Percentiles rank a stretch among this genome's conserved stretches.
These are phyloP conservation scores for Coptodon rendalli DNA, from an alignment of 2,113 vertebrate genomes.

Conservation along the genomic window DNA sequence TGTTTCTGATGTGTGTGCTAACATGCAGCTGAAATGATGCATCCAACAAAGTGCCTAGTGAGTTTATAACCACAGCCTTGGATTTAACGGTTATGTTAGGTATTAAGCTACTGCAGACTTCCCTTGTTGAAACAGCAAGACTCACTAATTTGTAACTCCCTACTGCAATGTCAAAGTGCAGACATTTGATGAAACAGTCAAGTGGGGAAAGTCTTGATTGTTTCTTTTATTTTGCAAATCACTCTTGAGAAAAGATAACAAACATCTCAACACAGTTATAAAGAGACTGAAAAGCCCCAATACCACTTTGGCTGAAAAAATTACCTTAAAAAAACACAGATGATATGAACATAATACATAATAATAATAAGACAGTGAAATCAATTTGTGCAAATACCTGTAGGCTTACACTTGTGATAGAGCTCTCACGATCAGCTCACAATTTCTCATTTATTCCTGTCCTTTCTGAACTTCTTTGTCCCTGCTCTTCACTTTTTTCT, in stretches of 20 bases:
- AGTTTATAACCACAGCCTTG: not conserved
- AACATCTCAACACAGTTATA: slow-evolving; percentile 25
- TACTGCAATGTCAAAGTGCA: not conserved
- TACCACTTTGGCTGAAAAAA: slow-evolving; percentile 66
- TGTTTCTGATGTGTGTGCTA: not conserved
- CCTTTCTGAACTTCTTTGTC: not conserved
- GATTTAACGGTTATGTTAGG: not conserved
- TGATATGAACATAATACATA: slow-evolving; percentile 26
- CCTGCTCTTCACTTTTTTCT: not conserved
- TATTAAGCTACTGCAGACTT: not conserved
- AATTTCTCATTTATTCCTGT: not conserved
- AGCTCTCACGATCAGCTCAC: not conserved
- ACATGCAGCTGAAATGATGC: not conserved
- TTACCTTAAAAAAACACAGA: slow-evolving; percentile 52
- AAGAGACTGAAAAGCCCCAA: slow-evolving; percentile 29
- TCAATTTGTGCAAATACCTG: slow-evolving; percentile 47
- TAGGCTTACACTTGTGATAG: not conserved
- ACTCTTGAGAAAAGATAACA: slow-evolving; percentile 43
- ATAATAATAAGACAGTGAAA: slow-evolving; percentile 33
- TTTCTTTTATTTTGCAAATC: slow-evolving; percentile 53
- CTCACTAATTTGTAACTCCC: not conserved
- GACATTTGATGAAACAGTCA: not conserved
- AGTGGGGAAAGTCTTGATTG: not conserved
- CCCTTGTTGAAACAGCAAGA: not conserved
- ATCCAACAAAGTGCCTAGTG: not conserved